Evolutionary conservation across 2,797 vertebrate species (phyloP).

Genomic region (Peromyscus eremicus): DNA sequence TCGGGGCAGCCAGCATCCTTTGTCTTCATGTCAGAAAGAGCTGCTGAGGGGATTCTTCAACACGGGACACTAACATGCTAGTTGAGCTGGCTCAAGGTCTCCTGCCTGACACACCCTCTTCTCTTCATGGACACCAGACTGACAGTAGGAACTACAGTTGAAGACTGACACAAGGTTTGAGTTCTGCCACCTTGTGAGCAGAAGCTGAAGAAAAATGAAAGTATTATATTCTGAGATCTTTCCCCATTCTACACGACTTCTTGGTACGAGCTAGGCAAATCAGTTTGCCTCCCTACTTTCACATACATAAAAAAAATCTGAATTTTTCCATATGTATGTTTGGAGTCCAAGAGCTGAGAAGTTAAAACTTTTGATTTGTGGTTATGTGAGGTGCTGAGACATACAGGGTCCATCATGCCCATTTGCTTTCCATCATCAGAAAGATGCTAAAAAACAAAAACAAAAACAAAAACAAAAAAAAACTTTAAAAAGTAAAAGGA

Average conservation of each 20-base stretch:
- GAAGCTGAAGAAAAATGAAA: conserved; percentile 46
- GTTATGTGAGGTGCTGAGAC: conserved; percentile 6
- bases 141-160: neutral
- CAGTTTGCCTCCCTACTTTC: conserved; percentile 10
- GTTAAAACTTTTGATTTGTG: neutral
- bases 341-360: conserved; percentile 13
- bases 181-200: neutral
- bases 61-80: neutral
- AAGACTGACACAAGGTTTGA: neutral
- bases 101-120: neutral
- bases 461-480: neutral
- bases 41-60: neutral
- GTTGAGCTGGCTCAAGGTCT: neutral
- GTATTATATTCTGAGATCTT: neutral
- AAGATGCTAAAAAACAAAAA: neutral
- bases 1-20: neutral
- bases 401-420: neutral
- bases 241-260: neutral
- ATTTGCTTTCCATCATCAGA: neutral
- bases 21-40: neutral
- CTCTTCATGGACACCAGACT: neutral
- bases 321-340: conserved; percentile 8
- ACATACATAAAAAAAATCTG: neutral
- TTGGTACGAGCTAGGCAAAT: neutral
- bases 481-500: neutral